phyloP scores from a whole-genome alignment of 2,113 vertebrate genomes.

The Helogale parvula region DNA sequence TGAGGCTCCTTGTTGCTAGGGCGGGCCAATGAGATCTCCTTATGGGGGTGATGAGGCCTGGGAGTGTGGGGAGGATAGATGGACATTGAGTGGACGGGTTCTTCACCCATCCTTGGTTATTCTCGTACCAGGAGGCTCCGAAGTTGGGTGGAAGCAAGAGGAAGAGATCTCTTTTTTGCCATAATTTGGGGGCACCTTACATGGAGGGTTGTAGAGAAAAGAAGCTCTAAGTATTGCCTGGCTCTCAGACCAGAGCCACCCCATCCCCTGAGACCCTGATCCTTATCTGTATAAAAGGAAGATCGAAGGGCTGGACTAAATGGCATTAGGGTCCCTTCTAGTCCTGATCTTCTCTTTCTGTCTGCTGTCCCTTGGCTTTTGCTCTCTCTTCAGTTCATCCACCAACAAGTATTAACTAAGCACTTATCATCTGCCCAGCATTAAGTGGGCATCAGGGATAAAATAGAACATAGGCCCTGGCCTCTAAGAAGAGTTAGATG shows the following conservation, averaged over 20 bases:
- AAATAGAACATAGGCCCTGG: not conserved
- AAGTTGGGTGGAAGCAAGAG: not conserved
- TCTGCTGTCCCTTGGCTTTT: not conserved
- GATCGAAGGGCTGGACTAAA: not conserved
- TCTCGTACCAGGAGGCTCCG: not conserved
- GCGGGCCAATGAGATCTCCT: not conserved
- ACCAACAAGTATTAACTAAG: not conserved
- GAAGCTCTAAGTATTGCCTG: not conserved
- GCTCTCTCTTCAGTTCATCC: not conserved
- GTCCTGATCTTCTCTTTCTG: not conserved
- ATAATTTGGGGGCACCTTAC: rapidly evolving
- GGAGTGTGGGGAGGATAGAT: not conserved
- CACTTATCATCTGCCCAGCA: not conserved
- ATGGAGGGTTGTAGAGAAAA: not conserved
- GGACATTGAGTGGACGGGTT: not conserved
- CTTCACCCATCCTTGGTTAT: not conserved
- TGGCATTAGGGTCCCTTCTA: not conserved
- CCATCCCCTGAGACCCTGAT: not conserved
- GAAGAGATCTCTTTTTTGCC: not conserved
- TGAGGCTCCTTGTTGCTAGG: not conserved
- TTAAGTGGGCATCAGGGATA: not conserved
- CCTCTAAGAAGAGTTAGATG: not conserved
- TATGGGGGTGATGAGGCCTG: rapidly evolving
- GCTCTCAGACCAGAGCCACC: not conserved
- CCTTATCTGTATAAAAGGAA: not conserved